phyloP scores from a whole-genome alignment of 2,113 vertebrate species.

The Sturnira hondurensis region DNA sequence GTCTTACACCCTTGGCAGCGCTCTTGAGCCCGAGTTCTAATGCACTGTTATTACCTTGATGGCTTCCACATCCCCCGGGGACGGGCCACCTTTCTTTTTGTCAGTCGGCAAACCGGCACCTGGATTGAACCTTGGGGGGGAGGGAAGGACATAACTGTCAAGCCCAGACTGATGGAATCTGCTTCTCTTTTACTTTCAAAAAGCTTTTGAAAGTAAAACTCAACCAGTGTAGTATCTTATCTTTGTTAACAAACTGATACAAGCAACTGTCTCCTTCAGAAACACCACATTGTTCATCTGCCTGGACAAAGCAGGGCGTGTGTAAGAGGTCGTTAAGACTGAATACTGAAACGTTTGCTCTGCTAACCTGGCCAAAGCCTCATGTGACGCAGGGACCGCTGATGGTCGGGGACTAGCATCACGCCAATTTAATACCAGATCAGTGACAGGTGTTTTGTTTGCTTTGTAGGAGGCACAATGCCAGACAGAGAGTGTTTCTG shows the following conservation, averaged over 20 bases:
- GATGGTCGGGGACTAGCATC: neutral
- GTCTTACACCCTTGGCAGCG: neutral
- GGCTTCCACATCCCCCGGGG: constrained; percentile 94
- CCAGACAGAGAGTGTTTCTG: constrained; percentile 83
- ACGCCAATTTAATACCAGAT: neutral
- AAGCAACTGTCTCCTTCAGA: constrained; percentile 87
- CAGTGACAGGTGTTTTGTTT: neutral
- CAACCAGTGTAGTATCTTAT: constrained; percentile 96
- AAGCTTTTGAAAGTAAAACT: constrained; percentile 81
- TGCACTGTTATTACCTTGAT: constrained; percentile 90
- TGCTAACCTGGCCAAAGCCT: neutral
- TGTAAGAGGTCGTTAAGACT: neutral
- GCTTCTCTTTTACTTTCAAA: constrained; percentile 87
- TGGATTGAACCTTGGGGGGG: constrained; percentile 89
- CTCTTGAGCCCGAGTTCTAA: neutral
- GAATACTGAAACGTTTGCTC: neutral
- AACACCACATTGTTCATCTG: constrained; percentile 80
- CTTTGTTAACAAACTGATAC: constrained; percentile 95
- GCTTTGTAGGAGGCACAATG: neutral
- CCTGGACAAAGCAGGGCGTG: neutral
- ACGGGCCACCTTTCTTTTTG: constrained; percentile 92
- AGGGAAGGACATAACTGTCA: neutral
- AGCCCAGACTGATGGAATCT: neutral
- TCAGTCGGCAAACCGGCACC: constrained; percentile 90
- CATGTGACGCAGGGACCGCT: neutral